Percentiles rank a stretch among this genome's conserved stretches.
These are phyloP conservation scores for Harpalus rufipes DNA, from an alignment of 2,888 invertebrate species.

Conservation along the genomic window DNA sequence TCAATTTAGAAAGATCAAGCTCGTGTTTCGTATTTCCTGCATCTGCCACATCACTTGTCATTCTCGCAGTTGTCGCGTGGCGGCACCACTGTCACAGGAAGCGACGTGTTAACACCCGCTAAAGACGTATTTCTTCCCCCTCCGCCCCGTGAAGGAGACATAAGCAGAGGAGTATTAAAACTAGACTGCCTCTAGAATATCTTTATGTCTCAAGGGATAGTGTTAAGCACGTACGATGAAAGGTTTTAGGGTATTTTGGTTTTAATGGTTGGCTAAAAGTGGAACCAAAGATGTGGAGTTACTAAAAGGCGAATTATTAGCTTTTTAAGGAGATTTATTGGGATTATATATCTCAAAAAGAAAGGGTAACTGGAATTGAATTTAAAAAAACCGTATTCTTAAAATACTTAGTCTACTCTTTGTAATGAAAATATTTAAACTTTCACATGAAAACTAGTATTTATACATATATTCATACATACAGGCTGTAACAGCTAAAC, in stretches of 20 bases:
- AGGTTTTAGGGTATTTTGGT: conserved; percentile 35
- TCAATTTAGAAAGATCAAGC: conserved; percentile 59
- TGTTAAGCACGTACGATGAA: conserved; percentile 35
- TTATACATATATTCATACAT: too few species aligned
- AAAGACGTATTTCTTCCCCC: conserved; percentile 32
- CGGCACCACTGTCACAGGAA: conserved; percentile 56
- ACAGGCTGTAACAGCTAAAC: too few species aligned
- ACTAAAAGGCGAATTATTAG: conserved; percentile 29
- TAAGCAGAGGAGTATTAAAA: conserved; percentile 48
- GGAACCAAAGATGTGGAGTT: conserved; percentile 25
- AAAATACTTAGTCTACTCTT: not conserved
- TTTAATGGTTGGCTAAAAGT: conserved; percentile 40
- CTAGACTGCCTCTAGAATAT: not conserved
- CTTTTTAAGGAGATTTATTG: conserved; percentile 52
- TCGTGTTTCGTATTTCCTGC: conserved; percentile 48
- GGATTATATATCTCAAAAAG: not conserved
- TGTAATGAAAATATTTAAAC: too few species aligned
- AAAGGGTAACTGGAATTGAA: not conserved
- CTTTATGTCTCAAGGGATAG: conserved; percentile 31
- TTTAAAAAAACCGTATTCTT: not conserved
- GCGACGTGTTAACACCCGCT: conserved; percentile 62
- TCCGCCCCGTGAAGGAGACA: not conserved
- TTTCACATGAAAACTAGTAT: too few species aligned
- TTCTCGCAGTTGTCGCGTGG: conserved; percentile 35
- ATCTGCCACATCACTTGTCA: conserved; percentile 55